A percentile compares a stretch with the other conserved stretches of the same genome.
These are phyloP conservation scores for Odobenus rosmarus DNA, from an alignment of 2,113 vertebrate genomes.

Conservation along the genomic window DNA sequence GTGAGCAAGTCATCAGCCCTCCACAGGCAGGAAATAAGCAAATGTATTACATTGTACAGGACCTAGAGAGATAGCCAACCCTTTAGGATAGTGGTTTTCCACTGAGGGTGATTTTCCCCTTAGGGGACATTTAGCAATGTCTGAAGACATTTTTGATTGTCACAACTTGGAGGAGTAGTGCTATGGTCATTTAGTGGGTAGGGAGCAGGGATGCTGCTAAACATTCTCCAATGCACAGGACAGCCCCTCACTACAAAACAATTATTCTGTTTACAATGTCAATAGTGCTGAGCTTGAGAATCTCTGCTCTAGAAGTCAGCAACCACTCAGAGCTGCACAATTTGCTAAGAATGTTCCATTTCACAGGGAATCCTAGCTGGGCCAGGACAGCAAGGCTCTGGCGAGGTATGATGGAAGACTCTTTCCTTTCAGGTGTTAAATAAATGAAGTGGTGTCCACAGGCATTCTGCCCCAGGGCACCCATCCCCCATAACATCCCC, in stretches of 20 bases:
- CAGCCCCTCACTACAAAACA: background rate
- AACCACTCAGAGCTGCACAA: background rate
- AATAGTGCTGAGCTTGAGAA: background rate
- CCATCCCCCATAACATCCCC: background rate
- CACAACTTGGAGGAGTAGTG: background rate
- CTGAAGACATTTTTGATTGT: background rate
- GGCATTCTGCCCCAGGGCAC: background rate
- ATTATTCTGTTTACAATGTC: background rate
- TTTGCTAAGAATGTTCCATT: background rate
- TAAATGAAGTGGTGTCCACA: background rate
- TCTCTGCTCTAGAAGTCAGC: background rate
- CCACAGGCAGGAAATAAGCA: background rate
- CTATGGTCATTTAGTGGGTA: too few relatives aligned
- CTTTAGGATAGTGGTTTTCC: background rate
- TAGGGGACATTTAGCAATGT: background rate
- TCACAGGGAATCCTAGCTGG: background rate
- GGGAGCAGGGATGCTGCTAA: background rate
- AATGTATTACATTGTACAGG: background rate
- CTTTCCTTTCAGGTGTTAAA: slow-evolving; percentile 3
- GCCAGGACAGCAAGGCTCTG: background rate
- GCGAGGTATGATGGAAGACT: background rate
- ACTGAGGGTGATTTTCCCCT: background rate
- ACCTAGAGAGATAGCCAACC: background rate
- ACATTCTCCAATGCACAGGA: background rate
- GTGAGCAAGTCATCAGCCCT: background rate